Percentiles rank a stretch among this genome's conserved stretches.
These are phyloP conservation scores for Leptocoma aspasia DNA, from an alignment of 2,113 vertebrate genomes.

Conservation along the genomic window DNA sequence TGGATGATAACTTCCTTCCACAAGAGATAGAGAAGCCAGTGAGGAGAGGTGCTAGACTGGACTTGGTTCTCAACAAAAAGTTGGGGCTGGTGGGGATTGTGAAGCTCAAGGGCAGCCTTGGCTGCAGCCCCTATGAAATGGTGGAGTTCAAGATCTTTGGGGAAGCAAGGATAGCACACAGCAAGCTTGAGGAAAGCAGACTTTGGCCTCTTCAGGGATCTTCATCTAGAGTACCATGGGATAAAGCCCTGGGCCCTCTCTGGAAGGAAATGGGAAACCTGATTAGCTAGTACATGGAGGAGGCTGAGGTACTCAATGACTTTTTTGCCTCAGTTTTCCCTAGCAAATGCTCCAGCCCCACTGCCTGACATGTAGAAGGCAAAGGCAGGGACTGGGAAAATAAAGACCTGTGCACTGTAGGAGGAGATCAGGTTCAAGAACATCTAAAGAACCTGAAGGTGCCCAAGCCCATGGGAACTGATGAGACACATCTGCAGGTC, in stretches of 20 bases:
- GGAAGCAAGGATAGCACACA: background rate
- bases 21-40: background rate
- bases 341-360: background rate
- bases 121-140: background rate
- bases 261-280: background rate
- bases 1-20: background rate
- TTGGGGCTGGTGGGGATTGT: background rate
- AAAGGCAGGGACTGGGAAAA: background rate
- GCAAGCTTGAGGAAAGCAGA: background rate
- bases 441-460: background rate
- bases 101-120: background rate
- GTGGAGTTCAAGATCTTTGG: background rate
- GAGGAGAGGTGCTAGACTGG: background rate
- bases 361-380: background rate
- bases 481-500: background rate
- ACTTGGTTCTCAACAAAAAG: background rate
- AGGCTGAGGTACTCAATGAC: background rate
- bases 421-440: background rate
- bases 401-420: background rate
- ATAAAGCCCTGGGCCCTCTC: background rate
- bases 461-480: background rate
- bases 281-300: background rate
- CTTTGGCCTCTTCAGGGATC: background rate
- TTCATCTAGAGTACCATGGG: background rate
- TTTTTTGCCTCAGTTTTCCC: background rate